phyloP scores from a whole-genome alignment of 2,888 invertebrate genomes.

The Zootermopsis nevadensis region DNA sequence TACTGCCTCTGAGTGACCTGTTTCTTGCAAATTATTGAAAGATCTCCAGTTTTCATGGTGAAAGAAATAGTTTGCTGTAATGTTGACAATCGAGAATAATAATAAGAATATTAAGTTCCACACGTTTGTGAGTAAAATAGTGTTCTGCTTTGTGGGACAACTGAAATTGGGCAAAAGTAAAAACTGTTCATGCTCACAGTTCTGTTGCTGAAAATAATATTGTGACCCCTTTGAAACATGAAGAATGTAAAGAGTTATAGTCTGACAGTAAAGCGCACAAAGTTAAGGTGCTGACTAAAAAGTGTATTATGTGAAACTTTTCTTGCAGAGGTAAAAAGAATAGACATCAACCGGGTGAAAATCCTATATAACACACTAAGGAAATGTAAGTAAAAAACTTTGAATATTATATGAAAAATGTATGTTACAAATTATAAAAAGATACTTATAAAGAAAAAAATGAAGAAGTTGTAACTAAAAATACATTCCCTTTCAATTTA shows the following conservation, averaged over 20 bases:
- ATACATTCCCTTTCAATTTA: conserved; percentile 7
- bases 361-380: background rate
- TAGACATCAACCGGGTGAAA: background rate
- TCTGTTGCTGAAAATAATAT: background rate
- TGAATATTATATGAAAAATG: background rate
- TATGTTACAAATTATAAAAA: background rate
- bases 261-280: conserved; percentile 1
- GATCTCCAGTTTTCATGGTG: background rate
- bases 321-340: background rate
- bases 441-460: background rate
- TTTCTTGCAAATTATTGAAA: background rate
- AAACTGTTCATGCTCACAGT: background rate
- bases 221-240: background rate
- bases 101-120: background rate
- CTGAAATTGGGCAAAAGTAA: background rate
- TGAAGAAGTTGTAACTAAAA: conserved; percentile 1
- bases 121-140: background rate
- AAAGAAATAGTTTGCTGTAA: background rate
- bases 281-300: background rate
- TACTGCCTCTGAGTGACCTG: background rate
- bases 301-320: background rate
- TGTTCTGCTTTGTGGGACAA: background rate
- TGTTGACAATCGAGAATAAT: background rate
- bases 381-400: background rate
- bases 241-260: background rate